phyloP scores from a whole-genome alignment of 2,797 vertebrate genomes.

The Rhynchotus rufescens region DNA sequence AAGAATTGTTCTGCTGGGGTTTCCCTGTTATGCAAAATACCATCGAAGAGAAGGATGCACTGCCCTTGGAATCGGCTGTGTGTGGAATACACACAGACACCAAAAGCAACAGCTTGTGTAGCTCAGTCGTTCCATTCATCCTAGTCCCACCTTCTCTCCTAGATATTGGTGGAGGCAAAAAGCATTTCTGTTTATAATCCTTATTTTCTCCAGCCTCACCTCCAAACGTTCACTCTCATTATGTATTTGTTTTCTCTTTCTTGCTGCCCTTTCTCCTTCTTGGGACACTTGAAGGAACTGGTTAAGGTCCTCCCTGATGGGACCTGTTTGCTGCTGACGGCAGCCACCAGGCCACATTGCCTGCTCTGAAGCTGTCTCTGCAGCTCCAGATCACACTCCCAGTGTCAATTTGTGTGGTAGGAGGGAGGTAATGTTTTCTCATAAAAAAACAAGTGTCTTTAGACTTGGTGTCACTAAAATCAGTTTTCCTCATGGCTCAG shows the following conservation, averaged over 20 bases:
- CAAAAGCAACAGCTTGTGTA: neutral
- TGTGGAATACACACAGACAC: neutral
- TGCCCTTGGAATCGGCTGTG: neutral
- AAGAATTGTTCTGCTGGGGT: neutral
- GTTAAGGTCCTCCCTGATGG: neutral
- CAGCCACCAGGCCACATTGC: neutral
- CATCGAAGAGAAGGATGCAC: neutral
- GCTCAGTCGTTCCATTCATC: neutral
- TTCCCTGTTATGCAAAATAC: neutral
- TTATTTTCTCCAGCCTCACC: neutral
- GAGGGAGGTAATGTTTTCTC: neutral
- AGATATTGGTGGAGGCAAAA: neutral
- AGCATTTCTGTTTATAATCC: neutral
- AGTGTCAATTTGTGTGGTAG: neutral
- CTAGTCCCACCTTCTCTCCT: neutral
- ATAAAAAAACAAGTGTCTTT: neutral
- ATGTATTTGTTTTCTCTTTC: rapidly evolving
- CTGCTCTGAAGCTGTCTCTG: neutral
- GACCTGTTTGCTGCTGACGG: neutral
- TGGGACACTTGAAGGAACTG: neutral
- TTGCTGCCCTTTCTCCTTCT: neutral
- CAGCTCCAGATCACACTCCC: neutral
- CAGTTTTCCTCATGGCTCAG: neutral
- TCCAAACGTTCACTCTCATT: neutral
- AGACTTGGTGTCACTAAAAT: neutral